Conservation (phyloP, 2,888 invertebrate genomes). For the Rhagium mordax region DNA sequence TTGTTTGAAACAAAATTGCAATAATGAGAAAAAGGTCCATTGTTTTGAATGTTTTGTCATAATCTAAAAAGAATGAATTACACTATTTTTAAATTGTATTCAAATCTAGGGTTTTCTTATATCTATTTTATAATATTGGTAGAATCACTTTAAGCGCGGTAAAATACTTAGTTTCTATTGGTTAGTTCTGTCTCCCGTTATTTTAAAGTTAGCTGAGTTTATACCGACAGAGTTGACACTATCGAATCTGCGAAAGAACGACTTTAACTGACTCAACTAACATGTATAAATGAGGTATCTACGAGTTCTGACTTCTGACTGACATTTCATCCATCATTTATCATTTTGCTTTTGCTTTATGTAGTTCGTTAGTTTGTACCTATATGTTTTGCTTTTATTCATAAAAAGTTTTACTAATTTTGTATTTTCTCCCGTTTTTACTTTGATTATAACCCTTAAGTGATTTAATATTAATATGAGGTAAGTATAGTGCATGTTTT, state of each 20-base stretch:
- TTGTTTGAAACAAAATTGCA: no score
- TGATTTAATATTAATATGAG: background rate
- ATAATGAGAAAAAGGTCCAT: no score
- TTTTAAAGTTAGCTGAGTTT: conserved; percentile 3
- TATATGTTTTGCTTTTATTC: background rate
- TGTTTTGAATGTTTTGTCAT: no score
- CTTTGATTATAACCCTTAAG: background rate
- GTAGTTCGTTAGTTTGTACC: background rate
- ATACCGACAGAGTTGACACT: background rate
- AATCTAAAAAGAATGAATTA: no score
- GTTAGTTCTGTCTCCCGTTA: background rate
- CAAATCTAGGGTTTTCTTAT: background rate
- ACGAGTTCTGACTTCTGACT: background rate
- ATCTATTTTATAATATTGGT: background rate
- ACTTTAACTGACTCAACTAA: no score
- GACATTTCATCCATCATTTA: background rate
- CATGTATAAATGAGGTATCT: background rate
- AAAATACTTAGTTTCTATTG: conserved; percentile 16
- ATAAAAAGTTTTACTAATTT: background rate
- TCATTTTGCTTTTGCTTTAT: background rate
- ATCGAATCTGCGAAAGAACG: background rate
- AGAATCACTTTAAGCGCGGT: background rate
- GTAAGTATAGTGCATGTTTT: background rate
- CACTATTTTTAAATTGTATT: no score
- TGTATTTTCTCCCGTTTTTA: background rate